These are phyloP conservation scores for Malachius bipustulatus DNA, from an alignment of 2,888 invertebrate genomes.

Conservation along the genomic window DNA sequence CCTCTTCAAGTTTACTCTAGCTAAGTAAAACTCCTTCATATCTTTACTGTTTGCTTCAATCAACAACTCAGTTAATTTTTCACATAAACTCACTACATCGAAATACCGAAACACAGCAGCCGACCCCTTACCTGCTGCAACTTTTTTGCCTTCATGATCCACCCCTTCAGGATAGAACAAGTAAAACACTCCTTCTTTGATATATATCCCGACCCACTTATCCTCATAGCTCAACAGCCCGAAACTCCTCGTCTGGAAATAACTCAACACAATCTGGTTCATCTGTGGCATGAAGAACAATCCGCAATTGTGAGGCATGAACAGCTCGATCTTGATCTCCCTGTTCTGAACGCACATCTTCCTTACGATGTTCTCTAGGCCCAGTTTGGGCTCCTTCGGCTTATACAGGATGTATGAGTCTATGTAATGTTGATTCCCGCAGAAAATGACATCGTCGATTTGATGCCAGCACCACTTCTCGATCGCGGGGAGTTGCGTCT, in stretches of 20 bases:
- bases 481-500: slow-evolving; percentile 41
- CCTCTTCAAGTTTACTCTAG: too few relatives aligned
- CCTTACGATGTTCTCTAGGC: slow-evolving; percentile 35
- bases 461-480: slow-evolving; percentile 43
- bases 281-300: neutral
- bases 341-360: slow-evolving; percentile 46
- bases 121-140: slow-evolving; percentile 2
- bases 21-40: too few relatives aligned
- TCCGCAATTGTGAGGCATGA: neutral
- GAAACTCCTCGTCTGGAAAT: too few relatives aligned
- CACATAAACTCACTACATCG: too few relatives aligned
- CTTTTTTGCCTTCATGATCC: slow-evolving; percentile 38
- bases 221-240: slow-evolving; percentile 36
- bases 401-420: slow-evolving; percentile 46
- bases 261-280: neutral
- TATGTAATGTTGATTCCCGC: slow-evolving; percentile 47
- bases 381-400: slow-evolving; percentile 36
- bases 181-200: slow-evolving; percentile 42
- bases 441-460: slow-evolving; percentile 43
- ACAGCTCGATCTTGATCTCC: slow-evolving; percentile 7
- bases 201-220: slow-evolving; percentile 44
- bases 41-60: too few relatives aligned
- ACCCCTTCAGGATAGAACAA: slow-evolving; percentile 49
- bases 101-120: slow-evolving; percentile 10
- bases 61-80: too few relatives aligned